Evolutionary conservation across 2,113 vertebrate genomes (phyloP).

Genomic region (Aspidoscelis tigris): DNA sequence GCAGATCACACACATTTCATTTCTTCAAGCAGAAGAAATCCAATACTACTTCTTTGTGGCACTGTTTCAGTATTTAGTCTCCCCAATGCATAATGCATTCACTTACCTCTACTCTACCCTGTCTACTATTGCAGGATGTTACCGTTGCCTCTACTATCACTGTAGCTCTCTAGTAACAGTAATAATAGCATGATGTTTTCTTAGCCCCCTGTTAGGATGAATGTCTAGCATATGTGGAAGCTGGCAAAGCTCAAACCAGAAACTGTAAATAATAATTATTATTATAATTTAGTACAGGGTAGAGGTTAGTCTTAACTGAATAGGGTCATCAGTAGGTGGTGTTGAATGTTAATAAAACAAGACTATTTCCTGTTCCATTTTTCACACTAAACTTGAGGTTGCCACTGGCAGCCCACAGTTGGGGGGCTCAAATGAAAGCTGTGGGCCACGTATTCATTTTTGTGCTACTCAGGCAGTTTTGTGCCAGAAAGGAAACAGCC

Average conservation of each 20-base stretch:
- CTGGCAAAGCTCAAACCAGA: slow-evolving; percentile 30
- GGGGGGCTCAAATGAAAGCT: slow-evolving; percentile 42
- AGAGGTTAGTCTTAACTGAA: slow-evolving; percentile 23
- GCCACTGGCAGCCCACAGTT: slow-evolving; percentile 12
- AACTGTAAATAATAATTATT: slow-evolving; percentile 39
- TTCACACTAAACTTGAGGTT: slow-evolving; percentile 15
- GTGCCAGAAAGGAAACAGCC: neutral
- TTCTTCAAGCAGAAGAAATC: slow-evolving; percentile 4
- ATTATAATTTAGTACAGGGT: fast-evolving
- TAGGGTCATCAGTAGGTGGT: slow-evolving; percentile 7
- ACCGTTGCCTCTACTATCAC: neutral
- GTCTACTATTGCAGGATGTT: slow-evolving; percentile 6
- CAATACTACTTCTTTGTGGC: neutral
- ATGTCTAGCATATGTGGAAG: slow-evolving; percentile 41
- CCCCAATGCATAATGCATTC: neutral
- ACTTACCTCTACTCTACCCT: neutral
- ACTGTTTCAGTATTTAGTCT: neutral
- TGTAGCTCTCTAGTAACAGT: slow-evolving; percentile 13
- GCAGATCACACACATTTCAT: neutral
- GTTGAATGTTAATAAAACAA: slow-evolving; percentile 19
- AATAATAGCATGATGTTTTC: slow-evolving; percentile 25
- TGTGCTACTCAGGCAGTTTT: neutral
- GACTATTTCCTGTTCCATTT: slow-evolving; percentile 24
- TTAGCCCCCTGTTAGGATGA: slow-evolving; percentile 23
- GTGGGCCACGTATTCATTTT: slow-evolving; percentile 14